Percentiles rank a stretch among this genome's conserved stretches.
phyloP scores from a whole-genome alignment of 30 jellyfish, hydroid and myxozoan genomes.

The Turritopsis rubra region DNA sequence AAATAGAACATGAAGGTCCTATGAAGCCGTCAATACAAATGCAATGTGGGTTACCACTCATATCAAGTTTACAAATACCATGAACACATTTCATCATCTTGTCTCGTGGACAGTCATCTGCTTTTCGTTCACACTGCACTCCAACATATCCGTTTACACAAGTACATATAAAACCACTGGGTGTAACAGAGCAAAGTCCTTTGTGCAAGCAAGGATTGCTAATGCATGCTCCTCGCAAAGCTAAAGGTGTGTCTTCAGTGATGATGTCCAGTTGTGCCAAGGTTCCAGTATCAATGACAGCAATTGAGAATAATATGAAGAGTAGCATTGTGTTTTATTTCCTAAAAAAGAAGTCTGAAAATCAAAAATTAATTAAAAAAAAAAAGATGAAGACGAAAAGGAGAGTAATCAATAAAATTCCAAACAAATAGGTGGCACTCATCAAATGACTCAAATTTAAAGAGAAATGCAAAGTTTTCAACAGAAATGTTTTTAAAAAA shows the following conservation, averaged over 20 bases:
- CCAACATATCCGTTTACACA: conserved; percentile 86
- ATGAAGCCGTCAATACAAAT: conserved; percentile 76
- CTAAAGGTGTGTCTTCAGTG: conserved; percentile 32
- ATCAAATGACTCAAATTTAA: too few relatives aligned
- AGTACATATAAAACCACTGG: conserved; percentile 78
- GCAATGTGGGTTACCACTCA: conserved; percentile 79
- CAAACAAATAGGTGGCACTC: too few relatives aligned
- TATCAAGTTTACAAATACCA: conserved; percentile 67
- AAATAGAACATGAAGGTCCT: conserved; percentile 55
- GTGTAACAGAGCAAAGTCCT: conserved; percentile 66
- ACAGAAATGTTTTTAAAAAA: too few relatives aligned
- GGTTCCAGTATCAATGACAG: not conserved
- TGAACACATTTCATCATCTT: conserved; percentile 41
- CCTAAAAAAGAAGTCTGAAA: not conserved
- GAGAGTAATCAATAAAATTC: too few relatives aligned
- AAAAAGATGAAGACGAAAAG: too few relatives aligned
- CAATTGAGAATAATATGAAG: not conserved
- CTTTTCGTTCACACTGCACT: conserved; percentile 69
- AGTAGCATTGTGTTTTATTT: not conserved
- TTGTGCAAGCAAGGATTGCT: conserved; percentile 82
- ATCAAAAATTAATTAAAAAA: too few relatives aligned
- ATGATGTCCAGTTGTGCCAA: conserved; percentile 13
- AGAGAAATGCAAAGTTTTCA: too few relatives aligned
- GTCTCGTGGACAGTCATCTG: conserved; percentile 82
- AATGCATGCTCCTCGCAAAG: conserved; percentile 53